These are phyloP conservation scores for Drosophila erecta DNA, from an alignment of 1,140 invertebrate genomes.

Conservation along the genomic window DNA sequence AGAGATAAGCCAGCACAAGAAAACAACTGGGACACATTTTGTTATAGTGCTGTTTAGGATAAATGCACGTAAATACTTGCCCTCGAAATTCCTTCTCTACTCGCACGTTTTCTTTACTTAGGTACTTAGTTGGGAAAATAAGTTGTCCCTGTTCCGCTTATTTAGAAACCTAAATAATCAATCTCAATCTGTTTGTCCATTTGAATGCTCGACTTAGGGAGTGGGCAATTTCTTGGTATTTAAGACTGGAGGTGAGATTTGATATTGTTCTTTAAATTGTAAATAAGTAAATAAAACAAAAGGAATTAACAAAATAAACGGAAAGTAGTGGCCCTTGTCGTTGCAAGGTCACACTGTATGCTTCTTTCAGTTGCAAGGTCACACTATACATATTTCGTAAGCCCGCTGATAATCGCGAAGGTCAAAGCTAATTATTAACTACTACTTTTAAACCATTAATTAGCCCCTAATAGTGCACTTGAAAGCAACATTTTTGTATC, in stretches of 20 bases:
- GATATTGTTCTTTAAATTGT: no score
- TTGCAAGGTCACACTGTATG: neutral
- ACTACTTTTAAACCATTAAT: neutral
- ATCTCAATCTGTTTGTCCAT: neutral
- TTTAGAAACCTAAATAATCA: neutral
- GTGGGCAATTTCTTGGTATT: neutral
- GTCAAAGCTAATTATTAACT: no score
- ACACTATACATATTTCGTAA: neutral
- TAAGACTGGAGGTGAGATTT: neutral
- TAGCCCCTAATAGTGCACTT: neutral
- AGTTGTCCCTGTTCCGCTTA: neutral
- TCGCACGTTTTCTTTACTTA: neutral
- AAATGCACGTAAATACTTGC: constrained; percentile 20
- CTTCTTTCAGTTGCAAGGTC: neutral
- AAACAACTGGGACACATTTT: constrained; percentile 26
- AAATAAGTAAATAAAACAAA: no score
- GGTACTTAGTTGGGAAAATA: neutral
- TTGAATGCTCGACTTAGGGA: neutral
- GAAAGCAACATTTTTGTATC: neutral
- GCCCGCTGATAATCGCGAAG: no score
- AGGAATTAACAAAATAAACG: no score
- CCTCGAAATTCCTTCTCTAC: neutral
- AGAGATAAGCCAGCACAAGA: constrained; percentile 6
- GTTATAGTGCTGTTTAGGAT: constrained; percentile 11
- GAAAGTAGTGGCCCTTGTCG: no score